Conservation (phyloP, 2,113 vertebrate genomes). For the Montifringilla adamsi region DNA sequence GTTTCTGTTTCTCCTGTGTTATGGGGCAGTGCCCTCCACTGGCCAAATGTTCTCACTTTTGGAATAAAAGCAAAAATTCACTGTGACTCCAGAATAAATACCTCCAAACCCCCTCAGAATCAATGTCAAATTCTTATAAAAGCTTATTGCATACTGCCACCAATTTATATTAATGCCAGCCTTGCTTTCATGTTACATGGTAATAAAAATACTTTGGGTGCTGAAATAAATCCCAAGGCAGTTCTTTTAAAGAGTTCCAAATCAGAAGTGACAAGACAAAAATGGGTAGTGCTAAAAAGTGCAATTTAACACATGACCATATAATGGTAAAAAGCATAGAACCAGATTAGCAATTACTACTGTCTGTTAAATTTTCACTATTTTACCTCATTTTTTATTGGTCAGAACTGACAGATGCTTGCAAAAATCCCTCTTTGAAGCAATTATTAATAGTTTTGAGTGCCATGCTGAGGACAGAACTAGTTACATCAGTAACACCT, state of each 20-base stretch:
- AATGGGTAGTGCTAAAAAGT: not conserved
- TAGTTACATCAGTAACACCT: not conserved
- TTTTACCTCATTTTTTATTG: not conserved
- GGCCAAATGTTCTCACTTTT: not conserved
- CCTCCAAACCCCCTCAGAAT: not conserved
- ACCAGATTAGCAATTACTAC: not conserved
- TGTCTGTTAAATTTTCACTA: not conserved
- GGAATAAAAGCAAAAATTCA: not conserved
- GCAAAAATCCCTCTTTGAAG: not conserved
- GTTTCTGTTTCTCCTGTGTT: not conserved
- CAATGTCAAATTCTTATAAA: not conserved
- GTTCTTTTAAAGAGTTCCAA: not conserved
- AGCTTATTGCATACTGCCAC: not conserved
- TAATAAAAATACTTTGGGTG: not conserved
- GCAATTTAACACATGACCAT: not conserved
- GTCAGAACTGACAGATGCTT: not conserved
- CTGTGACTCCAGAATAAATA: not conserved
- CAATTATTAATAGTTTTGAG: not conserved
- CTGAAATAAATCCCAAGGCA: not conserved
- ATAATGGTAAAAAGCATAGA: not conserved
- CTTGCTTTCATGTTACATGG: not conserved
- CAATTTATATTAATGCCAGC: not conserved
- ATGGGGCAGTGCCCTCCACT: conserved; percentile 53
- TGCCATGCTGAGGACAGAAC: not conserved
- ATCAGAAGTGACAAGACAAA: not conserved